phyloP scores from a whole-genome alignment of 2,888 invertebrate species.

The Erpobdella octoculata region DNA sequence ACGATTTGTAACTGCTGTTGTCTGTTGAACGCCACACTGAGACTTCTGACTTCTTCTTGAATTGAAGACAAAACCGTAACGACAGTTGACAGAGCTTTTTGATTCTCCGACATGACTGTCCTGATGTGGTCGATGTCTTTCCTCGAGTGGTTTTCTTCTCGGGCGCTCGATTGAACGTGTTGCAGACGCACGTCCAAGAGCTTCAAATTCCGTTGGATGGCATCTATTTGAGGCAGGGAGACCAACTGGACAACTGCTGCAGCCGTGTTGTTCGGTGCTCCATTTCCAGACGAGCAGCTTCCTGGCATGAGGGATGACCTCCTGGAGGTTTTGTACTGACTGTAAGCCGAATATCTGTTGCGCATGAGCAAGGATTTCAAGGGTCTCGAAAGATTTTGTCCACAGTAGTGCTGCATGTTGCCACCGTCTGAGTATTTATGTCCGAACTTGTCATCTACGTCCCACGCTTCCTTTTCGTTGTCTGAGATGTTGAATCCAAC shows the following conservation, averaged over 20 bases:
- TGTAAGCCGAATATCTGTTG: neutral
- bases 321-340: neutral
- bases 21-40: conserved; percentile 30
- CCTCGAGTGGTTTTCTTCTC: conserved; percentile 48
- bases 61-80: conserved; percentile 50
- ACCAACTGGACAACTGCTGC: conserved; percentile 49
- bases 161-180: conserved; percentile 49
- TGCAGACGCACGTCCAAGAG: conserved; percentile 50
- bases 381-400: neutral
- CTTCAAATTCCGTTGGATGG: conserved; percentile 50
- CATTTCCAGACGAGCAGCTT: neutral
- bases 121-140: conserved; percentile 43
- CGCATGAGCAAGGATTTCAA: neutral
- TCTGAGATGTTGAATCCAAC: neutral
- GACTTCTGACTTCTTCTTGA: conserved; percentile 40
- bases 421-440: no score
- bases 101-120: conserved; percentile 50
- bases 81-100: conserved; percentile 50
- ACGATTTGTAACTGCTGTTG: conserved; percentile 26
- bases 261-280: conserved; percentile 33
- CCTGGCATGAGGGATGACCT: neutral
- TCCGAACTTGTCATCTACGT: no score
- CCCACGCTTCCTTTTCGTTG: neutral
- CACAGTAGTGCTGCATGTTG: neutral
- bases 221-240: conserved; percentile 51